Conservation (phyloP, 2,888 invertebrate genomes). For the Drosophila nr. medialis region DNA sequence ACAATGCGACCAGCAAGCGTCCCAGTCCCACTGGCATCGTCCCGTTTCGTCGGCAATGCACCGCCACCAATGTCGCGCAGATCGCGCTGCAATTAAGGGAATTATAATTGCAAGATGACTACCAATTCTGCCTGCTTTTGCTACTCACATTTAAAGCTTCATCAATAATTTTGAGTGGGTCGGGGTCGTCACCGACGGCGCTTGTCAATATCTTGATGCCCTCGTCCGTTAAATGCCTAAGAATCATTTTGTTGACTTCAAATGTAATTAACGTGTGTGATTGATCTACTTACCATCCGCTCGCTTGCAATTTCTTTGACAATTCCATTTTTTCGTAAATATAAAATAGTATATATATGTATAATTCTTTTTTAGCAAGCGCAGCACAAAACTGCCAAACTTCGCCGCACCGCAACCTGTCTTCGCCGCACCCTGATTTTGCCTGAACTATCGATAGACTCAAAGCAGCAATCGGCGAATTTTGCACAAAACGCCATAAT, state of each 20-base stretch:
- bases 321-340: conserved; percentile 86
- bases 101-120: background rate
- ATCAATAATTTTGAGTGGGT: conserved; percentile 88
- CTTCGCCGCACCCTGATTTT: conserved; percentile 28
- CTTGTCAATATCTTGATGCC: conserved; percentile 89
- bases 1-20: conserved; percentile 87
- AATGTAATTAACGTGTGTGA: background rate
- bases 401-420: conserved; percentile 32
- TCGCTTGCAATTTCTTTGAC: conserved; percentile 87
- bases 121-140: background rate
- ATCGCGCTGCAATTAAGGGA: conserved; percentile 85
- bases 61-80: conserved; percentile 92
- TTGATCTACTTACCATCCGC: conserved; percentile 87
- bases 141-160: conserved; percentile 90
- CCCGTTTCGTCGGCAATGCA: conserved; percentile 88
- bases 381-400: conserved; percentile 38
- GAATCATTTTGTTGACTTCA: background rate
- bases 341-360: conserved; percentile 20
- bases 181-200: conserved; percentile 78
- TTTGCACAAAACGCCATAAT: background rate
- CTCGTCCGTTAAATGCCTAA: conserved; percentile 89
- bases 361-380: conserved; percentile 43
- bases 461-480: background rate
- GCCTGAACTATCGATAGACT: conserved; percentile 8
- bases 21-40: conserved; percentile 63